Percentiles rank a stretch among this genome's conserved stretches.
phyloP scores from a whole-genome alignment of 1,140 invertebrate genomes.

The Patella vulgata region DNA sequence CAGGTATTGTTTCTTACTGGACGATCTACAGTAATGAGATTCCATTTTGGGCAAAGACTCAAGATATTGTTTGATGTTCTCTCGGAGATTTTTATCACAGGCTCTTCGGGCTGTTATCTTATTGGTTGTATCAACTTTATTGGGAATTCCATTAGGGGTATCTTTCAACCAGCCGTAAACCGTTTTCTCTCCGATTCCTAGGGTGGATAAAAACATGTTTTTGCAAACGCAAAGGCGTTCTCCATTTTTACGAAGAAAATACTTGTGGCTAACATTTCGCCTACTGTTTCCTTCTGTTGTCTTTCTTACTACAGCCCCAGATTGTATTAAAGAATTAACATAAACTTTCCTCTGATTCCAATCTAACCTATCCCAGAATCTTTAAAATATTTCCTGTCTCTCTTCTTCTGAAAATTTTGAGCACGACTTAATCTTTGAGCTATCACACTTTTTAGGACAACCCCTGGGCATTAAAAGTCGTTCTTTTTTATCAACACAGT shows the following conservation, averaged over 20 bases:
- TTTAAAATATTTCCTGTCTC: too few relatives aligned
- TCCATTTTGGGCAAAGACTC: neutral
- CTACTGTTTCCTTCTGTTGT: neutral
- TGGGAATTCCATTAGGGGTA: neutral
- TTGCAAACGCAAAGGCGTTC: neutral
- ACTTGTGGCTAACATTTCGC: constrained; percentile 2
- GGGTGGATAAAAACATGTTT: constrained; percentile 1
- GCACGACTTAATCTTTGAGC: too few relatives aligned
- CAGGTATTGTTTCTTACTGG: neutral
- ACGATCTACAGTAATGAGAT: constrained; percentile 3
- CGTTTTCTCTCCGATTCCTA: constrained; percentile 2
- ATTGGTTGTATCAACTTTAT: neutral
- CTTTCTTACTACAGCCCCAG: neutral
- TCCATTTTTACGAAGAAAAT: constrained; percentile 2
- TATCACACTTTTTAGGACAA: too few relatives aligned
- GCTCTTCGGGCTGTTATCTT: too few relatives aligned
- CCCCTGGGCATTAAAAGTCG: too few relatives aligned
- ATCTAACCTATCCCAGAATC: too few relatives aligned
- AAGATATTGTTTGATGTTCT: neutral
- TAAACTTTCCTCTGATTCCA: too few relatives aligned
- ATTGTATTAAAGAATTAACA: too few relatives aligned
- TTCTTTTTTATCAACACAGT: too few relatives aligned
- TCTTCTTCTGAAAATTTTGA: too few relatives aligned
- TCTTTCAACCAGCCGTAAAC: neutral
- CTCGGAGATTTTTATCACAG: neutral